Percentiles rank a stretch among this genome's conserved stretches.
These are phyloP conservation scores for Dasypolia templi DNA, from an alignment of 2,888 invertebrate species.

Conservation along the genomic window DNA sequence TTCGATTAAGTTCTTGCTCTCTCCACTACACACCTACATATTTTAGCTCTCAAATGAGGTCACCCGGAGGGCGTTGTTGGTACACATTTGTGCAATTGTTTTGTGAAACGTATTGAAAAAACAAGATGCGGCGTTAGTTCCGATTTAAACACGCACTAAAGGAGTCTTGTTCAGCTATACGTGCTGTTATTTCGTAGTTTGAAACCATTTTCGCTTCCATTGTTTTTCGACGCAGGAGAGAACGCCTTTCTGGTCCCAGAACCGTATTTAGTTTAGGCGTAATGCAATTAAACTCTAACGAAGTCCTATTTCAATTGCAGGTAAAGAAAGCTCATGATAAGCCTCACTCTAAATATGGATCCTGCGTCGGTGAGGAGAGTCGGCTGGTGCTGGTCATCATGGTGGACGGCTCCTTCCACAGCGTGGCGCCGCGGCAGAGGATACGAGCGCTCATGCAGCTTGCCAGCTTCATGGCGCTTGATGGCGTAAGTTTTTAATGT, in stretches of 20 bases:
- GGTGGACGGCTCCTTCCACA: conserved; percentile 92
- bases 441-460: conserved; percentile 93
- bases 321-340: conserved; percentile 86
- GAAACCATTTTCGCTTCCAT: conserved; percentile 35
- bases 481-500: conserved; percentile 88
- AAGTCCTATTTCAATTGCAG: conserved; percentile 70
- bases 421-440: conserved; percentile 91
- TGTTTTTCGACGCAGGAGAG: conserved; percentile 4
- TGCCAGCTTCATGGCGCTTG: conserved; percentile 93
- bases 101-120: not conserved
- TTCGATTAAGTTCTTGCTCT: not conserved
- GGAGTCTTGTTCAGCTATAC: not conserved
- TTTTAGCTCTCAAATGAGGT: not conserved
- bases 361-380: conserved; percentile 80
- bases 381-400: conserved; percentile 92
- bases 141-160: not conserved
- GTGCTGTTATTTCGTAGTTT: conserved; percentile 3
- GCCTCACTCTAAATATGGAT: conserved; percentile 86
- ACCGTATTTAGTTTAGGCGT: not conserved
- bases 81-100: not conserved
- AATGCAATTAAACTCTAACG: not conserved
- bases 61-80: not conserved
- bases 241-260: not conserved
- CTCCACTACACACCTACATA: not conserved
- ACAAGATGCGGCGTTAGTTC: not conserved